Conservation (phyloP, 1,140 invertebrate species). For the Pogonomyrmex californicus region DNA sequence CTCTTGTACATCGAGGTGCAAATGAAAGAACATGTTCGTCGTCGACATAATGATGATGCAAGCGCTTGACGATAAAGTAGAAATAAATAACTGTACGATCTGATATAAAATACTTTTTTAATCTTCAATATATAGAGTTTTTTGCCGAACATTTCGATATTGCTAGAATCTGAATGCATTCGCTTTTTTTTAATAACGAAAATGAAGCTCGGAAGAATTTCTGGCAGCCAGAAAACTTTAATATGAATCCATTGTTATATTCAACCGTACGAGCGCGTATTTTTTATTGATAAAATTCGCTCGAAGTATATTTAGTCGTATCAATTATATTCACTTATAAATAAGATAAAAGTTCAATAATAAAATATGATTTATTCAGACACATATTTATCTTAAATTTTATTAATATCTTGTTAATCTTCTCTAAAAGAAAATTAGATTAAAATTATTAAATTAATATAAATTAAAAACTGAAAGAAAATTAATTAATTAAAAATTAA, state of each 20-base stretch:
- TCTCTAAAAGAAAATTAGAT: not conserved
- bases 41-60: constrained; percentile 4
- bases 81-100: not conserved
- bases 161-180: not conserved
- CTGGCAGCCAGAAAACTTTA: constrained; percentile 3
- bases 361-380: constrained; percentile 2
- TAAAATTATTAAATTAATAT: not conserved
- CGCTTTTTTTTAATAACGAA: constrained; percentile 26
- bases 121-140: not conserved
- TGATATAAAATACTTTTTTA: constrained; percentile 7
- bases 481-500: not conserved
- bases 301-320: constrained; percentile 14
- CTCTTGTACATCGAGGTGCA: constrained; percentile 8
- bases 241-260: constrained; percentile 2
- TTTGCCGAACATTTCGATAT: constrained; percentile 13
- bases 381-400: not conserved
- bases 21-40: constrained; percentile 2
- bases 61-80: not conserved
- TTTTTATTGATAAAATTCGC: constrained; percentile 12
- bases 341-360: constrained; percentile 16
- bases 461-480: not conserved
- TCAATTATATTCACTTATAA: constrained; percentile 1
- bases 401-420: not conserved
- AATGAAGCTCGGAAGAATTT: constrained; percentile 22
- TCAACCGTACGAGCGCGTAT: not conserved